These are phyloP conservation scores for Silurus aristotelis DNA, from an alignment of 2,797 vertebrate genomes.

Conservation along the genomic window DNA sequence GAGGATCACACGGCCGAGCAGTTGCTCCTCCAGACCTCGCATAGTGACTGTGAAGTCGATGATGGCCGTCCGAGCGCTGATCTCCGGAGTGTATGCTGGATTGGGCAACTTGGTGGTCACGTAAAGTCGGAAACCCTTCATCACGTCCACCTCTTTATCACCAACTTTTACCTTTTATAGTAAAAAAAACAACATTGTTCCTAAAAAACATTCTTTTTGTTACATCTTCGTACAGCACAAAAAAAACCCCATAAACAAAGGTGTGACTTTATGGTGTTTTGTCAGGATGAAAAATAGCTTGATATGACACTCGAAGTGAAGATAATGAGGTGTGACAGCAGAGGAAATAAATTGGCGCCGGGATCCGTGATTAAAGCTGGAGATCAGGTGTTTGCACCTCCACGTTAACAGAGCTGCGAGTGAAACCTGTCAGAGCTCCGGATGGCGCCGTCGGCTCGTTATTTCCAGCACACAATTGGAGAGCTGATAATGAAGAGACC, in stretches of 20 bases:
- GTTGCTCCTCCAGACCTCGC: conserved; percentile 93
- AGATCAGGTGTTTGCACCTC: conserved; percentile 56
- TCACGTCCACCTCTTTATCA: conserved; percentile 93
- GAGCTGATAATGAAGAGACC: conserved; percentile 58
- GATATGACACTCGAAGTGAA: neutral
- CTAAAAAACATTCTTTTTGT: neutral
- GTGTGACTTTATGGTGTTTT: neutral
- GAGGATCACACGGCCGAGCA: conserved; percentile 92
- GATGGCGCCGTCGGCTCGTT: conserved; percentile 31
- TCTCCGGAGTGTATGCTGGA: conserved; percentile 91
- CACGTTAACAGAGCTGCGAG: conserved; percentile 43
- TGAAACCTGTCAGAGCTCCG: conserved; percentile 46
- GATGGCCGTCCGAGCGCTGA: conserved; percentile 90
- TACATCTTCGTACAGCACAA: neutral
- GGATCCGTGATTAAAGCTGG: conserved; percentile 33
- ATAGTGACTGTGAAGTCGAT: conserved; percentile 98
- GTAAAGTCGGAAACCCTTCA: conserved; percentile 90
- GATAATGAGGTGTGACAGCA: conserved; percentile 12
- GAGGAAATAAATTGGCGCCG: neutral
- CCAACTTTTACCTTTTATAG: conserved; percentile 88
- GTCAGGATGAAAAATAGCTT: conserved; percentile 22
- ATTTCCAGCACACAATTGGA: conserved; percentile 38
- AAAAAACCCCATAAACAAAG: neutral
- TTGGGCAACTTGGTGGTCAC: conserved; percentile 93
- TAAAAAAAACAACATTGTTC: neutral